Evolutionary conservation across 2,113 vertebrate species (phyloP).

Genomic region (Nycticebus coucang): DNA sequence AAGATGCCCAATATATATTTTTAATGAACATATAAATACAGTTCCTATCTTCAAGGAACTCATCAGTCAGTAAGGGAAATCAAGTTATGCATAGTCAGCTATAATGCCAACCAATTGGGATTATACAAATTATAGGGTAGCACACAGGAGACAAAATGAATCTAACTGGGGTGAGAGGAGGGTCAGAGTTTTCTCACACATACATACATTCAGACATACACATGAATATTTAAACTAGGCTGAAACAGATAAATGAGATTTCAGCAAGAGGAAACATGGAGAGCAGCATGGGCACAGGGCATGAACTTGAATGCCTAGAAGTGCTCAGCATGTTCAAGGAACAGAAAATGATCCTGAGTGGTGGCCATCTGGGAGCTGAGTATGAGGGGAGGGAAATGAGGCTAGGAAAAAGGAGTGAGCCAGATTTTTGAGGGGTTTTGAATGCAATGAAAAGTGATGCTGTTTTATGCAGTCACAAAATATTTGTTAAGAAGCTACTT

Average conservation of each 20-base stretch:
- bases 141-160: slow-evolving; percentile 53
- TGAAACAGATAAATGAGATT: slow-evolving; percentile 59
- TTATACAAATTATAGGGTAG: slow-evolving; percentile 61
- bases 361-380: slow-evolving; percentile 20
- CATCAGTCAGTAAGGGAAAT: not conserved
- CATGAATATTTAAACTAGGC: slow-evolving; percentile 29
- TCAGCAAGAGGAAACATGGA: slow-evolving; percentile 46
- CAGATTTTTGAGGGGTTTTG: not conserved
- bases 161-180: slow-evolving; percentile 50
- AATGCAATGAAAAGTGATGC: slow-evolving; percentile 8
- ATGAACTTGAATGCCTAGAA: slow-evolving; percentile 44
- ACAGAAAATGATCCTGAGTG: slow-evolving; percentile 1
- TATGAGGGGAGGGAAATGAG: not conserved
- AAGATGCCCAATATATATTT: not conserved
- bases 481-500: slow-evolving; percentile 5
- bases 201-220: slow-evolving; percentile 7
- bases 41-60: slow-evolving; percentile 37
- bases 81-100: not conserved
- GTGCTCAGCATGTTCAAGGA: slow-evolving; percentile 40
- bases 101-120: slow-evolving; percentile 48
- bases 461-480: slow-evolving; percentile 37
- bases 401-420: not conserved
- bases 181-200: slow-evolving; percentile 54
- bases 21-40: slow-evolving; percentile 11
- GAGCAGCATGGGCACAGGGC: not conserved